Evolutionary conservation across 1,140 invertebrate genomes (phyloP), one percentile per base, ranked within the genome.

Genomic region (Bombyx mandarina): DNA sequence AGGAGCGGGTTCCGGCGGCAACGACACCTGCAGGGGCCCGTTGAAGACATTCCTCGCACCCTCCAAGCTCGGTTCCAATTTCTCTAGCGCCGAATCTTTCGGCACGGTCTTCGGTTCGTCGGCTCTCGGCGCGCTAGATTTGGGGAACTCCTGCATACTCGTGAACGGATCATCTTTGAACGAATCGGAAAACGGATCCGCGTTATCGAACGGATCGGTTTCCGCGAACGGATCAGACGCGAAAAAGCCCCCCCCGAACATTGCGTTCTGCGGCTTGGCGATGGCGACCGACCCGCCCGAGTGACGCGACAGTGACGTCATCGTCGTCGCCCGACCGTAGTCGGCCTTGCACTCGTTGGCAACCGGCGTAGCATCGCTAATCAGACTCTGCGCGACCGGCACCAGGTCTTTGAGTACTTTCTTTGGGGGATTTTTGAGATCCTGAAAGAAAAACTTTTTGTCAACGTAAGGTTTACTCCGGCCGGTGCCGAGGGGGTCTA

Each of bases 391-490:
- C 67, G 82, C 67, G 64, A 75, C 62, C 70, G 77, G 81, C 57
- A 92, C 92, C 69, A 97, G 88, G 82, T 96, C 95, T 89, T 96
- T 97, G 50, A 96, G 89, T 18, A 94, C 92, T 88, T 96, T 96
- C 89, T 96, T 96, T 55, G 95, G 94, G 62, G 95, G 95, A 88
- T 97, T 97, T 89, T 97, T 97, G 62, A 97, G 89, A 74, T 97
- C 94, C 89, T 96, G 94, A 90, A 98, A 98, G 88, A 98, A 97
- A 81, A 96, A 95, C 90, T 97, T 97, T 88, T 96, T 96, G 90
- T 98, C 96, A 69, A 97, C 91, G 88, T 96, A 97, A 50, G 96
- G 96, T 86, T 94, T 95, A 86, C 92, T 95, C 79, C 93, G 91
- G 68, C 96, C 95, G 64, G 95, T 96, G 74, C 96, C 95, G 73